Base-by-base conservation (phyloP, 2,888 invertebrate genomes). In the Caenorhabditis doughertyi region DNA sequence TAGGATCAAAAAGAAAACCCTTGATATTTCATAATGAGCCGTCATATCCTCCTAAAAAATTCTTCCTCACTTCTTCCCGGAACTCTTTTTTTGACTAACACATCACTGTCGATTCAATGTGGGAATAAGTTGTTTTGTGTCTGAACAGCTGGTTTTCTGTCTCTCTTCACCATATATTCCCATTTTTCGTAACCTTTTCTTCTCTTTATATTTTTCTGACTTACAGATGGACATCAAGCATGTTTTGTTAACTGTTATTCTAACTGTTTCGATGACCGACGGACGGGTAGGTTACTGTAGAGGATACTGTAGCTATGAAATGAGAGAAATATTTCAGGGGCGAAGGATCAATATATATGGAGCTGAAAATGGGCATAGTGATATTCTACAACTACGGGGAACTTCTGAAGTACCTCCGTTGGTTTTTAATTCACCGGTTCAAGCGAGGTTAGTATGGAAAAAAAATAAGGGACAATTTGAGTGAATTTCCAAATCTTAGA, bases 321-420 rank as follows among this genome's bases (percentile, higher is more conserved):
- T 18, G 11, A 25, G 11, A 23, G n/a, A 27, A 8, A 42, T 5
- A 7, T 21, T 84, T 35, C 67, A 86, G 83, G 89, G 89, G 35
- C 79, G 79, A 27, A 72, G 85, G 16, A 89, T 89, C 42, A 84
- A 89, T 49, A 86, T 89, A 21, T 89, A 86, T 55, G 79, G 82
- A 16, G 85, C 85, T 53, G 81, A 84, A 44, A 80, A 84, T n/a
- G 86, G 88, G 29, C 74, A 84, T 32, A 86, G 89, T 32, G 89
- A 89, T 70, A 89, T 89, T 53, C 32, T 76, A n/a, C 87, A 88
- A 44, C 51, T 88, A 56, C 42, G 74, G 21, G 60, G 47, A 8
- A 51, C 3, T 21, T 11, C 21, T 23, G 39, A 18, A 35, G 44
- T 35, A 35, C 35, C 29, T 11, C 65, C 29, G n/a, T 58, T 58